These are phyloP conservation scores for Brachionus angularis DNA, from an alignment of 1,140 invertebrate genomes.

Conservation along the genomic window DNA sequence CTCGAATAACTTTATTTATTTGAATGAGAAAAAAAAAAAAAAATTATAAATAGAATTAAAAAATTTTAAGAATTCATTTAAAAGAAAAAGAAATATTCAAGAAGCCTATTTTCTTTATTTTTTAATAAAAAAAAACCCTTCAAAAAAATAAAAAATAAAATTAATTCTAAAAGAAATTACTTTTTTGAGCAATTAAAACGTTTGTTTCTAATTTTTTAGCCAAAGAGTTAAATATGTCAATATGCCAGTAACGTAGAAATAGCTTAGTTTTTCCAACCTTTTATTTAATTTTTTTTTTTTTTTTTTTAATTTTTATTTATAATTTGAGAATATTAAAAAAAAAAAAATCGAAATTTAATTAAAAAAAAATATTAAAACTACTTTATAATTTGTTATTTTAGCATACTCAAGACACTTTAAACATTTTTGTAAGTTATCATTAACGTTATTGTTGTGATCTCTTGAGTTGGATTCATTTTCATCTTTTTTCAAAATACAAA, in stretches of 20 bases:
- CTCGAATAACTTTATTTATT: slow-evolving; percentile 40
- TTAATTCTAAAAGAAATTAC: too few species aligned
- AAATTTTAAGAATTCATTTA: too few species aligned
- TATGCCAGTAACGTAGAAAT: slow-evolving; percentile 40
- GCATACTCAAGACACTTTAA: slow-evolving; percentile 41
- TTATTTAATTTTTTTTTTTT: neutral
- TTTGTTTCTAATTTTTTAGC: slow-evolving; percentile 41
- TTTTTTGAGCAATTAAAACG: slow-evolving; percentile 34
- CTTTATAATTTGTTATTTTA: slow-evolving; percentile 43
- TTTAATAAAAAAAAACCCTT: neutral
- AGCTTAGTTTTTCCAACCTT: slow-evolving; percentile 42
- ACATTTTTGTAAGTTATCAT: slow-evolving; percentile 27
- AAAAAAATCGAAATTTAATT: neutral
- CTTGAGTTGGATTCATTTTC: neutral
- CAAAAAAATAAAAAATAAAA: neutral
- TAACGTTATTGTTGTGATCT: slow-evolving; percentile 20
- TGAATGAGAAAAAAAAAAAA: too few species aligned
- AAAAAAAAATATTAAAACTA: neutral
- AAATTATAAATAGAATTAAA: too few species aligned
- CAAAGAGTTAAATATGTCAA: slow-evolving; percentile 35
- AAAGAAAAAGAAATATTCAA: too few species aligned
- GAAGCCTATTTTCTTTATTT: too few species aligned
- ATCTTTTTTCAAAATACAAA: slow-evolving; percentile 13
- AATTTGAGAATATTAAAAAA: too few species aligned
- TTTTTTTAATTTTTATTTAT: too few species aligned